Evolutionary conservation across 2,888 invertebrate species (phyloP).

Genomic region (Polydrusus pterygomalis): DNA sequence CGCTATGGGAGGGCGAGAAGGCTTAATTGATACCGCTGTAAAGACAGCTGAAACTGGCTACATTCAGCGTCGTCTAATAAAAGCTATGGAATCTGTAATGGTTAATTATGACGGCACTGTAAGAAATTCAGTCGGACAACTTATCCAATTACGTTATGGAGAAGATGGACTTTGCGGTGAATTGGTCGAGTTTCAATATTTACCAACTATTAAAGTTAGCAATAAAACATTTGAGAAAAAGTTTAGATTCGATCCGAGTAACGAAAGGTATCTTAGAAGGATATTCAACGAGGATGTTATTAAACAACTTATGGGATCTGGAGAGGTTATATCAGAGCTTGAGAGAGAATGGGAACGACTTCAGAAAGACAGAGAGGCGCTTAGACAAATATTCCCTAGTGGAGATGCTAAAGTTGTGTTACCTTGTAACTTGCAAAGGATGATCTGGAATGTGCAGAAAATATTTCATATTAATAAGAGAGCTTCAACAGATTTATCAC

Average conservation of each 20-base stretch:
- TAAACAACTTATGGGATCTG: slow-evolving; percentile 93
- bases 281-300: slow-evolving; percentile 96
- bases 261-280: slow-evolving; percentile 92
- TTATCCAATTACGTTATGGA: slow-evolving; percentile 97
- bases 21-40: slow-evolving; percentile 99
- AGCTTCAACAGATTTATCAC: slow-evolving; percentile 94
- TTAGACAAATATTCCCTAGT: slow-evolving; percentile 96
- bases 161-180: slow-evolving; percentile 99
- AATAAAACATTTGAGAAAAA: slow-evolving; percentile 96
- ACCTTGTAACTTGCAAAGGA: slow-evolving; percentile 97
- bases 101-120: slow-evolving; percentile 99
- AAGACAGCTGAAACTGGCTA: slow-evolving; percentile 99
- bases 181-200: slow-evolving; percentile 95
- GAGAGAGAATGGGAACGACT: slow-evolving; percentile 98
- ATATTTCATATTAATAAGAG: slow-evolving; percentile 98
- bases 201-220: slow-evolving; percentile 96
- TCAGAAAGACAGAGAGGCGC: slow-evolving; percentile 87
- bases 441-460: slow-evolving; percentile 99
- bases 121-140: slow-evolving; percentile 94
- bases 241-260: slow-evolving; percentile 96
- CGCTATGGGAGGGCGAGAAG: slow-evolving; percentile 99
- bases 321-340: slow-evolving; percentile 91
- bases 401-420: slow-evolving; percentile 97
- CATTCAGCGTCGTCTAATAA: slow-evolving; percentile 99
- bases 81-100: slow-evolving; percentile 99